Evolutionary conservation across 2,797 vertebrate species (phyloP), one percentile per base, ranked within the genome.

Genomic region (Pitangus sulphuratus): DNA sequence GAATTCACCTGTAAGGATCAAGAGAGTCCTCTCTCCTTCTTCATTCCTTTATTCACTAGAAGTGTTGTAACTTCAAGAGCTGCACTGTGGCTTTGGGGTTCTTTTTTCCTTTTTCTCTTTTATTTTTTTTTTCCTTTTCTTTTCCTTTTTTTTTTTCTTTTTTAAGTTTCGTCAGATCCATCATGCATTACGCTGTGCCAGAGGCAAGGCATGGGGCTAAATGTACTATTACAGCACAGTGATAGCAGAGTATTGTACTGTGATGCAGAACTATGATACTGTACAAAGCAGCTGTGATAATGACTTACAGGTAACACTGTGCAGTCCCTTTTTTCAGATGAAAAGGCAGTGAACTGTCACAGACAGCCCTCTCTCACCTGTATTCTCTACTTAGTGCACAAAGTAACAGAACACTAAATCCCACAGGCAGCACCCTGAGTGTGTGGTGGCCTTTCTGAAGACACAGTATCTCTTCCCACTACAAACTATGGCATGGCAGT

Each of bases 121-220:
- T 10, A 6, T 31, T 7, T 4, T 25, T 21, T 40, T 42, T 37
- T 44, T 78, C n/a, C 1, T 10, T 11, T 11, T 10, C 6, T 30
- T 7, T 4, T 25, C 18, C 37, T 35, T 37, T 79, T 56, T 8
- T 3, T 3, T 74, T 64, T 48, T 44, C 33, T 87, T 90, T 87
- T 94, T 89, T 3, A 91, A 86, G 57, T 92, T 94, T 83, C 3
- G 1, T 92, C 69, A 92, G 84, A 91, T 94, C 93, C 93, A 92
- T 93, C 89, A 94, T 86, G 69, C 87, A 86, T 87, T 78, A 65
- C 1, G 4, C 84, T 84, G 76, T 1, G 75, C 93, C 95, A 95
- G 89, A 95, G 84, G 93, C 86, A 96, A 96, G 76, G 61, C 79
- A 89, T 37, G 79, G 89, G 89, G 90, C 93, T 93, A 95, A 95